Percentiles rank a stretch among this genome's conserved stretches.
These are phyloP conservation scores for Galleria mellonella DNA, from an alignment of 1,140 invertebrate genomes.

Conservation along the genomic window DNA sequence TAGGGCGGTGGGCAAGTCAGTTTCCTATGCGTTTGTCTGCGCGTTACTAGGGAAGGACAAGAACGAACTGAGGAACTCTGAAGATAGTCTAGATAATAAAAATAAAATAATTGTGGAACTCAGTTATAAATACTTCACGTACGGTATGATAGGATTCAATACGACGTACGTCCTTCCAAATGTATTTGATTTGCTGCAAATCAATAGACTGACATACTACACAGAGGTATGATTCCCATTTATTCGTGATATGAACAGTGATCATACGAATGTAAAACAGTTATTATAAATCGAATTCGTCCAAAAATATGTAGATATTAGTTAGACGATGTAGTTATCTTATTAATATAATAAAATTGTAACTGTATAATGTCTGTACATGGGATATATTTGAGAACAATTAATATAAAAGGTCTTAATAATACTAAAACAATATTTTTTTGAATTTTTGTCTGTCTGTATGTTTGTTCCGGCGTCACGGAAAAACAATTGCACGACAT, in stretches of 20 bases:
- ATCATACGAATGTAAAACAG: no score
- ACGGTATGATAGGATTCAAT: constrained; percentile 84
- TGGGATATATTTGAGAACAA: no score
- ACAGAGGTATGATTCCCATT: constrained; percentile 81
- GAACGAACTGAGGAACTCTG: constrained; percentile 76
- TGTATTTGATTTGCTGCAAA: constrained; percentile 83
- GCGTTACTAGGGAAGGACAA: constrained; percentile 80
- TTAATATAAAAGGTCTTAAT: no score
- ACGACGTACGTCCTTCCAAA: constrained; percentile 86
- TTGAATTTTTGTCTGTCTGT: no score
- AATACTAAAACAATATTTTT: no score
- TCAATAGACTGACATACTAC: constrained; percentile 88
- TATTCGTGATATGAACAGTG: background rate
- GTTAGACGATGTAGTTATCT: no score
- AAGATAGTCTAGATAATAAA: constrained; percentile 78
- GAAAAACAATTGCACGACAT: no score
- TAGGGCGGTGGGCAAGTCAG: constrained; percentile 80
- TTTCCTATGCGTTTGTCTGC: constrained; percentile 82
- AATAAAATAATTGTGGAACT: constrained; percentile 85
- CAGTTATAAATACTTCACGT: constrained; percentile 87
- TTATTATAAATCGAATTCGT: no score
- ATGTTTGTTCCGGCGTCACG: no score
- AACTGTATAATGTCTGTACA: no score
- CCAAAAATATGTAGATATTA: no score
- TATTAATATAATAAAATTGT: no score